Evolutionary conservation across 2,888 invertebrate species (phyloP).

Genomic region (Atrina japonica): DNA sequence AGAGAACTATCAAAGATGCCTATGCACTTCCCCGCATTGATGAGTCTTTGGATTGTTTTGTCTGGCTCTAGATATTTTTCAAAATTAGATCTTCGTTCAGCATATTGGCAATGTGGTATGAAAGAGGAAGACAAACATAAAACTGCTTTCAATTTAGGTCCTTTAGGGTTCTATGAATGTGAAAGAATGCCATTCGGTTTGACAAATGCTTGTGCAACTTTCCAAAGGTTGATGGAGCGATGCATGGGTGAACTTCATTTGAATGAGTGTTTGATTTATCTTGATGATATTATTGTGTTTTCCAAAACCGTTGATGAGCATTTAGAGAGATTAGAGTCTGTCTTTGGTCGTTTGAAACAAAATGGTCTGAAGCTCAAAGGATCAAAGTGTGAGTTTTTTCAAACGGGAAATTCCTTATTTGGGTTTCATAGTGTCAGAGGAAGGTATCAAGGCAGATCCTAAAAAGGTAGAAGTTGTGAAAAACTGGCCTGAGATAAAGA

Average conservation of each 20-base stretch:
- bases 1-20: constrained; percentile 30
- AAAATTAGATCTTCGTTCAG: constrained; percentile 34
- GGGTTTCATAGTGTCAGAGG: constrained; percentile 41
- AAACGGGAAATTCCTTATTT: constrained; percentile 26
- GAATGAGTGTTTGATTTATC: constrained; percentile 32
- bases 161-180: constrained; percentile 57
- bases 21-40: constrained; percentile 11
- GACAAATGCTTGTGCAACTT: constrained; percentile 58
- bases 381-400: constrained; percentile 42
- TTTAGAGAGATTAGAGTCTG: constrained; percentile 25
- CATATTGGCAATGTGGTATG: constrained; percentile 34
- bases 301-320: constrained; percentile 33
- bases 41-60: constrained; percentile 31
- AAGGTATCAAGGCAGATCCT: no score
- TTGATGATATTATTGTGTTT: constrained; percentile 17
- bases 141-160: constrained; percentile 44
- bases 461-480: no score
- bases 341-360: constrained; percentile 31
- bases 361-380: constrained; percentile 38
- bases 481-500: constrained; percentile 27
- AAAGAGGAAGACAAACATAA: constrained; percentile 36
- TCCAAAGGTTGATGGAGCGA: constrained; percentile 53
- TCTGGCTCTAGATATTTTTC: constrained; percentile 32
- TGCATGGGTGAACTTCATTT: constrained; percentile 43
- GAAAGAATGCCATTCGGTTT: constrained; percentile 63